Evolutionary conservation across 2,797 vertebrate genomes (phyloP).

Genomic region (Sorex maritimensis): DNA sequence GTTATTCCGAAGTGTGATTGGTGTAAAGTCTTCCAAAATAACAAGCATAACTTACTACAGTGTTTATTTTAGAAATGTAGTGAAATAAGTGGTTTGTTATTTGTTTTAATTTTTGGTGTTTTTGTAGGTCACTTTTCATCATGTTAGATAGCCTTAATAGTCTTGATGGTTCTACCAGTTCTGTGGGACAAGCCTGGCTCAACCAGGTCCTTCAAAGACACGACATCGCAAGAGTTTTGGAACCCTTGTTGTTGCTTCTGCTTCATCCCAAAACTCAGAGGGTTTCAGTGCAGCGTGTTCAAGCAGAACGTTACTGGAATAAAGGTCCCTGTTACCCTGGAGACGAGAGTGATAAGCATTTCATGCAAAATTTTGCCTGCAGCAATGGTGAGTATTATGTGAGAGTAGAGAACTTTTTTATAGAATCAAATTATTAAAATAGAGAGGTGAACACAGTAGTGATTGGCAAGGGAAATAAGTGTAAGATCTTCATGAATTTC

Average conservation of each 20-base stretch:
- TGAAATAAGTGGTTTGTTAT: conserved; percentile 54
- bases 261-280: conserved; percentile 99
- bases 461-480: neutral
- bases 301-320: conserved; percentile 96
- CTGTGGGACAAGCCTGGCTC: conserved; percentile 98
- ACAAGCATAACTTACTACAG: conserved; percentile 38
- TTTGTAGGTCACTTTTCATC: conserved; percentile 97
- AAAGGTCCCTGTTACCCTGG: conserved; percentile 89
- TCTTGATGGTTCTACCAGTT: conserved; percentile 96
- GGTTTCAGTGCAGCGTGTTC: conserved; percentile 98
- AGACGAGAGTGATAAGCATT: conserved; percentile 92
- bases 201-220: conserved; percentile 99
- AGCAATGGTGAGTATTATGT: conserved; percentile 92
- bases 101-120: conserved; percentile 68
- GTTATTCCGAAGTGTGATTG: conserved; percentile 30
- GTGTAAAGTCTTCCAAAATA: conserved; percentile 50
- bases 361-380: conserved; percentile 92
- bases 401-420: conserved; percentile 57
- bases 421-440: conserved; percentile 72
- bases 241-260: conserved; percentile 96
- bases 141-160: conserved; percentile 99
- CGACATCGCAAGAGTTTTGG: conserved; percentile 98
- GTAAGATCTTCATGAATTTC: neutral
- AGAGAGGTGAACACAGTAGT: neutral
- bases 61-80: conserved; percentile 38